phyloP scores from a whole-genome alignment of 2,797 vertebrate species.

The Huso huso region DNA sequence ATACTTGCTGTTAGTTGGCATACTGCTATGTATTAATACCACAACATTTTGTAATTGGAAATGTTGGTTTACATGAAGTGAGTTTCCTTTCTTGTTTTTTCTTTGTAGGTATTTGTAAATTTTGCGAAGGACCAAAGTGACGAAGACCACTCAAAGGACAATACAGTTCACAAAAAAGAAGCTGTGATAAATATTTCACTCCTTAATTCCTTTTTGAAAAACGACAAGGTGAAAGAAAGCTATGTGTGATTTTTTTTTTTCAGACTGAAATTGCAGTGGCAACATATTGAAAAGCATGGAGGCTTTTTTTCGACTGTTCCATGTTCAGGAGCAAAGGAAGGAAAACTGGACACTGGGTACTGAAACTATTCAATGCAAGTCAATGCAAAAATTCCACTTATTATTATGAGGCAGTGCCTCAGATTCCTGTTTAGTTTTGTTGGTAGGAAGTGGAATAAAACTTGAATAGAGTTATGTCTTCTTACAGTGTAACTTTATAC shows the following conservation, averaged over 20 bases:
- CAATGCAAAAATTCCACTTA: constrained; percentile 63
- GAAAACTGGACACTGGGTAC: constrained; percentile 64
- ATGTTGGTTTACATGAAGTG: too few species aligned
- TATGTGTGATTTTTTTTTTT: constrained; percentile 68
- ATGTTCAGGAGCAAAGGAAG: constrained; percentile 44
- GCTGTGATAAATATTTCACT: constrained; percentile 59
- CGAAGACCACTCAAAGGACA: constrained; percentile 84
- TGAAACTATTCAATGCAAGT: constrained; percentile 83
- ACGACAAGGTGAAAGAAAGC: constrained; percentile 77
- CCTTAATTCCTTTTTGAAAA: constrained; percentile 72
- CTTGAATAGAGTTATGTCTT: constrained; percentile 48
- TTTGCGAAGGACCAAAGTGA: constrained; percentile 98
- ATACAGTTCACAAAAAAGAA: constrained; percentile 77
- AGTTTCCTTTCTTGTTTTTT: constrained; percentile 7
- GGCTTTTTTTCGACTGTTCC: constrained; percentile 23
- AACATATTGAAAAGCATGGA: constrained; percentile 17
- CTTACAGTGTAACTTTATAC: constrained; percentile 58
- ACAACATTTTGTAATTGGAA: too few species aligned
- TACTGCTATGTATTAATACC: too few species aligned
- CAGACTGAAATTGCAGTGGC: constrained; percentile 9
- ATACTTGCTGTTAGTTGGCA: too few species aligned
- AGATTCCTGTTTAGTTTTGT: constrained; percentile 60
- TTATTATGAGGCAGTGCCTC: constrained; percentile 54
- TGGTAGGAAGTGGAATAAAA: constrained; percentile 53
- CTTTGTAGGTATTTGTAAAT: constrained; percentile 86